Base-by-base conservation (phyloP, 1,140 invertebrate genomes). In the Sycobia sp. region DNA sequence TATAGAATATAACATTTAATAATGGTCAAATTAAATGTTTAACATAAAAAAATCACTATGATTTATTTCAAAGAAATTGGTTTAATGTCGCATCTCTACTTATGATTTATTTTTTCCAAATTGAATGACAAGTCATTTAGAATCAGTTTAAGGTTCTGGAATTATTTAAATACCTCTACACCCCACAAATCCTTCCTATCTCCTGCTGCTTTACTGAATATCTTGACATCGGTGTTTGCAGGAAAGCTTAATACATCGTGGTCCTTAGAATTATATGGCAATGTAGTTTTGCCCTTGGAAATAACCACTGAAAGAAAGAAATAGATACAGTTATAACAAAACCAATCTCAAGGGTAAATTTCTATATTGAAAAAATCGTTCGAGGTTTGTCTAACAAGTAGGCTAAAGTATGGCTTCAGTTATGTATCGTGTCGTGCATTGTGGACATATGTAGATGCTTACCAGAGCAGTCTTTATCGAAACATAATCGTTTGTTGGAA, bases 121-220 rank as follows among this genome's bases (percentile, higher is more conserved):
- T 23, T 11, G 1, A 43, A 16, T 47, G 1, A 47, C 23, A 4
- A 25, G 20, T 34, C 22, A 25, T 34, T 41, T 20, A 16, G 11
- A 27, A 38, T 25, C n/a, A 9, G 7, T 13, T 14, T 10, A 51
- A 39, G 43, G n/a, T n/a, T n/a, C n/a, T n/a, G n/a, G n/a, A n/a
- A n/a, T n/a, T n/a, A n/a, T n/a, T n/a, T 56, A 54, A 50, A 69
- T 82, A 85, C 84, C 81, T 87, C 85, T 22, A 87, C 88, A 68
- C 87, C 90, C 90, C 91, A 92, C 57, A 91, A 76, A 65, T 88
- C 86, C 8, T 69, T 72, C 67, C 88, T 84, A 3, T 69, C 82
- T 22, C 89, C 90, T 72, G 88, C 88, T 65, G 86, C 85, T 79
- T 92, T 92, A 74, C 90, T 91, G 62, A 82, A 87, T 62, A 93